phyloP scores from a whole-genome alignment of 35 echinoderm and acorn worm species.

The Apostichopus californicus region DNA sequence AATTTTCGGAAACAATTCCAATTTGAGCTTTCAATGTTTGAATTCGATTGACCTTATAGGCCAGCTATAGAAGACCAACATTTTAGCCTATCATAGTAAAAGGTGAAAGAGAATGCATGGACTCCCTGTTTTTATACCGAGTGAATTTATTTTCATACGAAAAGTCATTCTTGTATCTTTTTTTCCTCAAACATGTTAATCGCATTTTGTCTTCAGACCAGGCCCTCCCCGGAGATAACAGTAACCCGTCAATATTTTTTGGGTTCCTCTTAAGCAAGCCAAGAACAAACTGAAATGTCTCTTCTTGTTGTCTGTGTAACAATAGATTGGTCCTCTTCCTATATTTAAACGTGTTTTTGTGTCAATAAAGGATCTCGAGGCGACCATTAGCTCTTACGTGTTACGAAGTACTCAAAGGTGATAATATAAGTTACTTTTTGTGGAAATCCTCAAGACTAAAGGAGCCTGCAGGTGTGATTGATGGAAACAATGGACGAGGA shows the following conservation, averaged over 20 bases:
- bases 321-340: not conserved
- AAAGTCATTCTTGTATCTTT: not conserved
- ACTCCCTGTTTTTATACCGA: not conserved
- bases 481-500: not conserved
- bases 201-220: not conserved
- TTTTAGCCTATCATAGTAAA: no score
- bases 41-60: no score
- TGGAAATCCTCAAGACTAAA: not conserved
- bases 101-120: no score
- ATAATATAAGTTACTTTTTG: not conserved
- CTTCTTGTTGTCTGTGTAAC: not conserved
- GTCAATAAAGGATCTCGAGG: not conserved
- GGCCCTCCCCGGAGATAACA: not conserved
- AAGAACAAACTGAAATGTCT: not conserved
- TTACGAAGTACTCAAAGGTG: not conserved
- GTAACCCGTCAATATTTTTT: not conserved
- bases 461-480: not conserved
- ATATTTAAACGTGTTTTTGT: not conserved
- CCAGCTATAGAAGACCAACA: no score
- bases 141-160: not conserved
- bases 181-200: not conserved
- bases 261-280: not conserved
- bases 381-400: constrained; percentile 2
- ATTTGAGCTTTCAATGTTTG: no score
- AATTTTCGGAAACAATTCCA: no score